A percentile compares a stretch with the other conserved stretches of the same genome.
phyloP scores from a whole-genome alignment of 1,140 invertebrate genomes.

The Lycorma delicatula region DNA sequence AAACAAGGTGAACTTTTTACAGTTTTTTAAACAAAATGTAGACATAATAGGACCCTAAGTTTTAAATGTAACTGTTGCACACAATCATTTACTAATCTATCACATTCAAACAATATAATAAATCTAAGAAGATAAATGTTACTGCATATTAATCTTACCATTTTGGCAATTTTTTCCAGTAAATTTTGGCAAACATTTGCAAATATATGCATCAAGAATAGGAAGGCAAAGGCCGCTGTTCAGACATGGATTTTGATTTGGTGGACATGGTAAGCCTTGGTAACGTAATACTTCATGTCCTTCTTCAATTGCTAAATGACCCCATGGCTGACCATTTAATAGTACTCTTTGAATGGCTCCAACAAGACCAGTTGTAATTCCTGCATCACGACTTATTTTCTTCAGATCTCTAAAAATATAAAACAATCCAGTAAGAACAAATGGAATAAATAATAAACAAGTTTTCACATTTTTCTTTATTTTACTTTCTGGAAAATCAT shows the following conservation, averaged over 20 bases:
- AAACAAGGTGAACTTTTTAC: no score
- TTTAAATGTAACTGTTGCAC: not conserved
- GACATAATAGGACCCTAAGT: conserved; percentile 2
- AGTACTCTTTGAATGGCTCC: conserved; percentile 78
- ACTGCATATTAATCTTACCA: conserved; percentile 43
- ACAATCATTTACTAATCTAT: conserved; percentile 14
- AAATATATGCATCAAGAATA: conserved; percentile 57
- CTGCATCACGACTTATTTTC: conserved; percentile 61
- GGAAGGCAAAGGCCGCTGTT: conserved; percentile 70
- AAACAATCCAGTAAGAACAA: no score
- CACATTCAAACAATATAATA: not conserved
- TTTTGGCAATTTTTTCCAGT: conserved; percentile 64
- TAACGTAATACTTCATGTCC: conserved; percentile 50
- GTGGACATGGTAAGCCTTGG: conserved; percentile 58
- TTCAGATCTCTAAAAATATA: conserved; percentile 49
- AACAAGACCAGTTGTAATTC: conserved; percentile 62
- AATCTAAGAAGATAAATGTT: conserved; percentile 4
- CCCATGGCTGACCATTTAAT: conserved; percentile 57
- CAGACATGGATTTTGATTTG: conserved; percentile 52
- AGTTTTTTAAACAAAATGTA: not conserved
- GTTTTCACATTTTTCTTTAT: no score
- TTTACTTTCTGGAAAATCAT: no score
- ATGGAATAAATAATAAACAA: no score
- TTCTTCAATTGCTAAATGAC: conserved; percentile 33
- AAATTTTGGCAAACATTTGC: conserved; percentile 56